phyloP scores from a whole-genome alignment of 2,888 invertebrate genomes.

The Drosophila meridiana region DNA sequence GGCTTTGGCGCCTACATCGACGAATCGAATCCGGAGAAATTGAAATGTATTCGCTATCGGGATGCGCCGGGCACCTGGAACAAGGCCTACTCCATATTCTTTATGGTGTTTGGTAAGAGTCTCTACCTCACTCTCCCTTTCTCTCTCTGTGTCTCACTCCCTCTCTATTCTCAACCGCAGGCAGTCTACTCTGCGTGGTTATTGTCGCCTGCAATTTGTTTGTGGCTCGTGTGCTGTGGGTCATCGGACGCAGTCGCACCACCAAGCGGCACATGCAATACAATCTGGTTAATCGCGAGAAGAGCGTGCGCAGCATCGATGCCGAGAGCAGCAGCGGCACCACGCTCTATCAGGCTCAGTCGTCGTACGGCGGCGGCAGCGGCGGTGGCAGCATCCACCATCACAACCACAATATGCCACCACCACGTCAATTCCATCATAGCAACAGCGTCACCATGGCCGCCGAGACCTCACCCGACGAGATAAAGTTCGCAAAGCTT shows the following conservation, averaged over 20 bases:
- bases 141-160: background rate
- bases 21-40: conserved; percentile 76
- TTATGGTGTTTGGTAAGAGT: conserved; percentile 90
- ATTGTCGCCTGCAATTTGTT: conserved; percentile 94
- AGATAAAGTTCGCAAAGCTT: conserved; percentile 93
- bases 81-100: conserved; percentile 91
- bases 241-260: conserved; percentile 84
- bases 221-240: conserved; percentile 90
- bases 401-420: conserved; percentile 34
- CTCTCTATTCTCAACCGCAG: conserved; percentile 7
- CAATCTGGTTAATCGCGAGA: conserved; percentile 81
- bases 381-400: conserved; percentile 16
- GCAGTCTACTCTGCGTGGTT: conserved; percentile 89
- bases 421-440: conserved; percentile 72
- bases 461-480: conserved; percentile 88
- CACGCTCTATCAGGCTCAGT: conserved; percentile 77
- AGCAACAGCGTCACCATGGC: conserved; percentile 82
- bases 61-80: conserved; percentile 88
- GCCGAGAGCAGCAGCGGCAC: conserved; percentile 81
- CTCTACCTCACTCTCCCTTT: background rate
- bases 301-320: conserved; percentile 73
- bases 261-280: conserved; percentile 82
- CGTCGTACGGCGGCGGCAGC: conserved; percentile 35
- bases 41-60: conserved; percentile 89
- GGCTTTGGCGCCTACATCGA: conserved; percentile 91